These are phyloP conservation scores for Psittacara wagleri DNA, from an alignment of 2,113 vertebrate genomes.

Conservation along the genomic window DNA sequence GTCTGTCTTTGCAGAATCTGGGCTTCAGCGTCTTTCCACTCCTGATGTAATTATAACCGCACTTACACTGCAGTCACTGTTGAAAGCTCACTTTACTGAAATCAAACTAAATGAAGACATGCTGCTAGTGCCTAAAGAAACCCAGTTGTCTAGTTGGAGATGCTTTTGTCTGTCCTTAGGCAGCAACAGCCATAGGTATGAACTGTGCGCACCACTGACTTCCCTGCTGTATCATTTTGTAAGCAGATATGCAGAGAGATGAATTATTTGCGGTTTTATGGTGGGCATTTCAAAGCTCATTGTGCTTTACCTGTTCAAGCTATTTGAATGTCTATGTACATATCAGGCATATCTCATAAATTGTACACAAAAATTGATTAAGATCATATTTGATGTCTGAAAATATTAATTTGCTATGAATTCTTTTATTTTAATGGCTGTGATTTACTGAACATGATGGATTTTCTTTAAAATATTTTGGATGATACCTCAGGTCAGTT, in stretches of 20 bases:
- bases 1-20: neutral
- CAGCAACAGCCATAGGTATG: neutral
- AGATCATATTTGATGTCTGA: neutral
- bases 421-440: neutral
- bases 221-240: neutral
- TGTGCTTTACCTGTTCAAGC: neutral
- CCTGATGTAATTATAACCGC: neutral
- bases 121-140: constrained; percentile 36
- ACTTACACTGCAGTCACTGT: neutral
- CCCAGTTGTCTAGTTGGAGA: constrained; percentile 7
- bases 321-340: neutral
- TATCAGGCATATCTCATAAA: neutral
- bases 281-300: neutral
- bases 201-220: neutral
- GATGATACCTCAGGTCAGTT: constrained; percentile 21
- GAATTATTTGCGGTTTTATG: neutral
- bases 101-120: constrained; percentile 44
- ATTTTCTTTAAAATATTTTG: constrained; percentile 37
- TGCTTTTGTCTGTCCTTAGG: neutral
- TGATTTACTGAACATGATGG: neutral
- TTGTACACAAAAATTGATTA: neutral
- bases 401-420: neutral
- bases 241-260: neutral
- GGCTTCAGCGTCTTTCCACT: neutral
- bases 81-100: constrained; percentile 38